Percentiles rank a stretch among this genome's conserved stretches.
These are phyloP conservation scores for Collichthys lucidus DNA, from an alignment of 2,113 vertebrate genomes.

Conservation along the genomic window DNA sequence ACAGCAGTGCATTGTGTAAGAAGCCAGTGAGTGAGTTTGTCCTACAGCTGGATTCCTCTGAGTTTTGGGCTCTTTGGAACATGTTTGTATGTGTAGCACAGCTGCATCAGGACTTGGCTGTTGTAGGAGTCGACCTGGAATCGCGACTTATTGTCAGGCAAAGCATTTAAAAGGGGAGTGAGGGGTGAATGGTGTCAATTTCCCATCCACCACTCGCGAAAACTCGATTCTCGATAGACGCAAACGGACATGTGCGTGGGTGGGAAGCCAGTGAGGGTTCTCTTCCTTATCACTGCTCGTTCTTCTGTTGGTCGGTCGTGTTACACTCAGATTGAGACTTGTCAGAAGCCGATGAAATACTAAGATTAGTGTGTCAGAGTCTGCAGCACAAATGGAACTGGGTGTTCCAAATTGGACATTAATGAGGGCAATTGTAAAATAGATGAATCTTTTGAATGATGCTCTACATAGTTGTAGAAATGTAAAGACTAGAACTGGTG, in stretches of 20 bases:
- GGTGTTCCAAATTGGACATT: background rate
- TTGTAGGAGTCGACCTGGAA: background rate
- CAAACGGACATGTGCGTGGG: background rate
- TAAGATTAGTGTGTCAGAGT: background rate
- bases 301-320: background rate
- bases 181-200: background rate
- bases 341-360: background rate
- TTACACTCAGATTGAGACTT: background rate
- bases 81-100: background rate
- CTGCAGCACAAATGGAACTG: background rate
- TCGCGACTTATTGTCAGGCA: background rate
- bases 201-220: background rate
- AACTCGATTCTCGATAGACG: too few species aligned
- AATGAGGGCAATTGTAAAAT: background rate
- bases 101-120: slow-evolving; percentile 5
- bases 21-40: background rate
- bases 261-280: background rate
- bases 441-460: background rate
- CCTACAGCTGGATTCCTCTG: slow-evolving; percentile 1
- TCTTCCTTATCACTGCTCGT: background rate
- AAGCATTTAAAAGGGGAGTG: background rate
- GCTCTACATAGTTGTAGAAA: background rate
- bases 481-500: background rate
- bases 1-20: too few species aligned
- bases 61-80: slow-evolving; percentile 1